Base-by-base conservation (phyloP, 2,888 invertebrate species). In the Sesia apiformis region DNA sequence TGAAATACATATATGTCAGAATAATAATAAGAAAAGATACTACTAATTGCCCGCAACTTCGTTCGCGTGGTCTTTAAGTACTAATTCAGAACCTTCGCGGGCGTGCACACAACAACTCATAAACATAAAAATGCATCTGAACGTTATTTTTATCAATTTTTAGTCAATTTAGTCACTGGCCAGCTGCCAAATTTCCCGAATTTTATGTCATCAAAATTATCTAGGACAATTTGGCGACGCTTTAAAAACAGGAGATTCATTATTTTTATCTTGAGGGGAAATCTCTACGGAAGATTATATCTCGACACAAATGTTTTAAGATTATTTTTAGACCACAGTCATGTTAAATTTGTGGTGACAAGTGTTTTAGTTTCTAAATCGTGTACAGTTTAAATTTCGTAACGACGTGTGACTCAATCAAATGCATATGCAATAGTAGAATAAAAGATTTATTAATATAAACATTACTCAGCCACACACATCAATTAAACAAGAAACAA, bases 361-460 rank as follows among this genome's bases (percentile, higher is more conserved):
- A 42, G 56, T 55, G 58, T 58, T 61, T 64, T 55, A 57, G 52
- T 51, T 58, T 52, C 49, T 53, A 56, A 54, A 52, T 52, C 53
- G 53, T 57, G 7, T 42, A 23, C 23, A 23, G 23, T 42, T 53
- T 52, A 40, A 49, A 46, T 55, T 53, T 23, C 23, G 23, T 52
- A 55, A 41, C 42, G 42, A 42, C 42, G 42, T 23, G 23, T 23
- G 23, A 23, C 23, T 23, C 23, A 23, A 6, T 42, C 42, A 5
- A 42, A 42, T 42, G 5, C 7, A 3, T 42, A 56, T 49, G 59
- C 65, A 56, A 65, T 75, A 79, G 76, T 86, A 83, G 81, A 83
- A 81, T 86, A 86, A 84, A 81, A 84, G 81, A 80, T 89, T 88
- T 89, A 89, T 86, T 88, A 86, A 84, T 83, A 84, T 86, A 85